These are phyloP conservation scores for Leistus spinibarbis DNA, from an alignment of 2,888 invertebrate species.

Conservation along the genomic window DNA sequence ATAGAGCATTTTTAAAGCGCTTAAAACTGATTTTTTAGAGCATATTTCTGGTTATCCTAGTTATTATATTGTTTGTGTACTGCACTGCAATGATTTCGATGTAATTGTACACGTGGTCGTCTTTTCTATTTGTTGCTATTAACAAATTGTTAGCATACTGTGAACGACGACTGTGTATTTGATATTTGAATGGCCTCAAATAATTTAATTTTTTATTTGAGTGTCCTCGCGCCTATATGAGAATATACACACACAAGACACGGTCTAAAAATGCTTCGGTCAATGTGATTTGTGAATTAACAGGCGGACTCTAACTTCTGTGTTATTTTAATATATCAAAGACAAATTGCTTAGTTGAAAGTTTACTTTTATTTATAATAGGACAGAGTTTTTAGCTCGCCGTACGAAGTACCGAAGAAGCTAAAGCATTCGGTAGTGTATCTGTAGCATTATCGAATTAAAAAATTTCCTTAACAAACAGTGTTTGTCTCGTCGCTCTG, in stretches of 20 bases:
- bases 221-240: background rate
- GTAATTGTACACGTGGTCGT: no score
- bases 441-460: no score
- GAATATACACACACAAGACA: background rate
- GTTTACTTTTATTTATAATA: background rate
- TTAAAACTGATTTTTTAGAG: no score
- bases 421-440: background rate
- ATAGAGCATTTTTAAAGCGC: no score
- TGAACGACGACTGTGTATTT: background rate
- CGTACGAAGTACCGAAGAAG: background rate
- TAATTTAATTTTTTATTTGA: conserved; percentile 16
- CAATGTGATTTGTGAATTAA: conserved; percentile 21
- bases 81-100: no score
- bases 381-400: background rate
- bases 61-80: no score
- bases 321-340: conserved; percentile 4
- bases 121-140: background rate
- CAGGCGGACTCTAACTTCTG: conserved; percentile 11
- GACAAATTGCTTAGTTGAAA: conserved; percentile 1
- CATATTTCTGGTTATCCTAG: no score
- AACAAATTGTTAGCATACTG: background rate
- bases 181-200: conserved; percentile 20
- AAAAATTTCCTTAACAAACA: no score
- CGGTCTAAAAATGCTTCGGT: conserved; percentile 13
- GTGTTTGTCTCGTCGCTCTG: no score